Evolutionary conservation across 2,113 vertebrate species (phyloP), one percentile per base, ranked within the genome.

Genomic region (Nothoprocta perdicaria): DNA sequence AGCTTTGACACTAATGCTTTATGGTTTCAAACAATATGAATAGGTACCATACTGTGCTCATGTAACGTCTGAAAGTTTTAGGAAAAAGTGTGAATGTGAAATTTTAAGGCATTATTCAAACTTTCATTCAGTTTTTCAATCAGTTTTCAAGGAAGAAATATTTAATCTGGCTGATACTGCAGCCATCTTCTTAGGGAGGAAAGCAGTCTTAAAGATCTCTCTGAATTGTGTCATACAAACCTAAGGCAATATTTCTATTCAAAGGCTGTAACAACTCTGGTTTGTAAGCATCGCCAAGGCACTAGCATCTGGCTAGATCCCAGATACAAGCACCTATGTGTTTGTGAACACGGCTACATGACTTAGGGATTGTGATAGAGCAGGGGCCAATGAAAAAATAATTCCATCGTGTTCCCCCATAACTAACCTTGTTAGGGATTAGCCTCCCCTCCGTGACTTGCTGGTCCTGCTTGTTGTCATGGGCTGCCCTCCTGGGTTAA

Each of bases 261-360:
- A 18, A 24, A 52, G 76, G n/a, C 40, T 69, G 40, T 6, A 72
- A 84, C 75, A 80, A 6, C 9, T 66, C 31, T 40, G 7, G 17
- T 63, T 86, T 84, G 13, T 45, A 73, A 19, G 45, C 6, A 13
- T 18, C 55, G 48, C 52, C 50, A 46, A 40, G 91, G 38, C 4
- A 55, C 7, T 18, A 27, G 26, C 35, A 60, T 62, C 6, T 48
- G 61, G 29, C 48, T 35, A 48, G 26, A 17, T 62, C 11, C 14
- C 22, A 43, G 8, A 72, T 0, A 1, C 16, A 52, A 60, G 14
- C 12, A 22, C 80, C 4, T 14, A 2, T 22, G 16, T 3, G 2
- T 85, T 82, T 76, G 6, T 58, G 35, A 82, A 33, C 9, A 4
- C 46, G 33, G 7, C 23, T 73, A 27, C 9, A 16, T 71, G 82